Evolutionary conservation across 2,113 vertebrate genomes (phyloP).

Genomic region (Isurus oxyrinchus): DNA sequence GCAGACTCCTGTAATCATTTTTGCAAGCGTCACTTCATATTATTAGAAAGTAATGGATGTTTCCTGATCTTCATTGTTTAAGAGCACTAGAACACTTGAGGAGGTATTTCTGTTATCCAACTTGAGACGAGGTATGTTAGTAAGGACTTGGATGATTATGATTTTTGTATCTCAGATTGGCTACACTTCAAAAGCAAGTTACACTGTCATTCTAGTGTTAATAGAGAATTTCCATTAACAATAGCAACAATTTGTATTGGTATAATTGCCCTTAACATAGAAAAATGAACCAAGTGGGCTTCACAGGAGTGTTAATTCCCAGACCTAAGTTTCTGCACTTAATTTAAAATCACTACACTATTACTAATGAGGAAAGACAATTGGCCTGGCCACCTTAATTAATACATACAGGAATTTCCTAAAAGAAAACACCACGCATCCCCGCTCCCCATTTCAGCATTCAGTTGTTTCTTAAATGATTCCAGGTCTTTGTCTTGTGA

Average conservation of each 20-base stretch:
- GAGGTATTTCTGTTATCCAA: background rate
- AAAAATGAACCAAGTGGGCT: no score
- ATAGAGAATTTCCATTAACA: background rate
- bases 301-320: background rate
- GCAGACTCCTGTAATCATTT: background rate
- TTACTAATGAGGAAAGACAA: background rate
- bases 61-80: background rate
- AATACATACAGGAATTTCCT: background rate
- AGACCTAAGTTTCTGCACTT: background rate
- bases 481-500: background rate
- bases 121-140: background rate
- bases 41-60: background rate
- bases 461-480: background rate
- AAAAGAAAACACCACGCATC: background rate
- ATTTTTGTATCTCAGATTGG: background rate
- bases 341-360: background rate
- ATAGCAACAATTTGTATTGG: background rate
- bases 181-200: background rate
- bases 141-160: background rate
- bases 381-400: background rate
- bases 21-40: background rate
- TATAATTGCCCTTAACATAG: no score
- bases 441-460: background rate
- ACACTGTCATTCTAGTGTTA: background rate
- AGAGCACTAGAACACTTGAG: background rate